Base-by-base conservation (phyloP, 1,140 invertebrate species). In the Leptestheria dahalacensis region DNA sequence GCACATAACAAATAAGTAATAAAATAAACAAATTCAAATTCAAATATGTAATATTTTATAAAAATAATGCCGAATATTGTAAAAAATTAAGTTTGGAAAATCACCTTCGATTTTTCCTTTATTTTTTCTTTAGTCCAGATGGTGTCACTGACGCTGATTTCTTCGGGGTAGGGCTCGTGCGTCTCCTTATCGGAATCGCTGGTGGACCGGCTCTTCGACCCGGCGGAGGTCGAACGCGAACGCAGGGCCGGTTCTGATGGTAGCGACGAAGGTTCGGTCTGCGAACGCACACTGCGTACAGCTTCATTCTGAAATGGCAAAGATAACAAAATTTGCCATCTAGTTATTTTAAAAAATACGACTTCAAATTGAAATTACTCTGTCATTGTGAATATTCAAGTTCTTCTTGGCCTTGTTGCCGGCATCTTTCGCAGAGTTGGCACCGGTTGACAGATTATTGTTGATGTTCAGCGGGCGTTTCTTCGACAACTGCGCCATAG, bases 381-480 rank as follows among this genome's bases (percentile, higher is more conserved):
- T 56, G 26, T 56, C 41, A 28, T 26, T 33, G 12, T 56, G 53
- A 29, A 41, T 2, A 11, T 52, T 48, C 28, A 25, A 60, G 18
- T 60, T 60, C 25, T 60, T 60, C 26, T 60, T 49, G 18, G 21
- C 48, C 15, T 33, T 26, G 28, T 20, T 55, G n/a, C 21, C 33
- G 11, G 26, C 25, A 55, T 29, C 48, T 20, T 18, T 49, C 12
- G n/a, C 48, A 21, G n/a, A 20, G 18, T 9, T 57, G 24, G 25
- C 24, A 24, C n/a, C 21, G 23, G 70, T 72, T 53, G 69, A 72
- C 33, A 74, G 66, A 65, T 75, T 76, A 60, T 72, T 73, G 61
- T 72, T 76, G 55, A 72, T 71, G 59, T 74, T 73, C 50, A 72
- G 64, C 24, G 72, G 66, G 51, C 59, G 56, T 12, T 64, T 62